Conservation (phyloP, 2,888 invertebrate genomes). For the Rosalia funebris region DNA sequence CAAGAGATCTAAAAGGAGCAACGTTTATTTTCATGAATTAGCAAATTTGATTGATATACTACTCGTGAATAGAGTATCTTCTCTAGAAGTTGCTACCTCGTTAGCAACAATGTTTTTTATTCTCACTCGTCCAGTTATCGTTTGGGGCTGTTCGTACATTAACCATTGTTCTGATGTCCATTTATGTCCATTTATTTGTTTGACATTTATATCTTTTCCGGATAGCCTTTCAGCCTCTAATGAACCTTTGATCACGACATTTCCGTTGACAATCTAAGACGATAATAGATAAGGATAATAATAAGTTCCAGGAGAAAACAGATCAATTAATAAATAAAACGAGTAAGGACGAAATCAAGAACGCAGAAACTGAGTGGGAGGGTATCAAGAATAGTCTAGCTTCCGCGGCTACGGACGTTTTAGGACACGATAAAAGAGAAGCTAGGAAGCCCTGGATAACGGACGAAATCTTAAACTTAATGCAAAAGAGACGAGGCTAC, state of each 20-base stretch:
- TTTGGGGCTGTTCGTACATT: slow-evolving; percentile 51
- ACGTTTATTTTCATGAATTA: not conserved
- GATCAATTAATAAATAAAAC: too few relatives aligned
- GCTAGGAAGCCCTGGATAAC: too few relatives aligned
- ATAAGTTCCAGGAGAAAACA: too few relatives aligned
- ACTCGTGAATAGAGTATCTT: slow-evolving; percentile 47
- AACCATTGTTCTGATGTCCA: slow-evolving; percentile 55
- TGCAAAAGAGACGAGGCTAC: too few relatives aligned
- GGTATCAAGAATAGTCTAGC: too few relatives aligned
- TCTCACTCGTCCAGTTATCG: slow-evolving; percentile 48
- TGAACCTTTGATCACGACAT: slow-evolving; percentile 43
- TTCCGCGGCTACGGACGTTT: too few relatives aligned
- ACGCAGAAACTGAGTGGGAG: too few relatives aligned
- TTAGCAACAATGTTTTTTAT: slow-evolving; percentile 40
- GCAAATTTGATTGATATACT: slow-evolving; percentile 15
- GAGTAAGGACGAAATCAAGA: too few relatives aligned
- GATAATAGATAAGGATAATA: not conserved
- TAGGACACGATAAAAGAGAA: too few relatives aligned
- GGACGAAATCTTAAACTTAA: too few relatives aligned
- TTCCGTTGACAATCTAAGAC: slow-evolving; percentile 48
- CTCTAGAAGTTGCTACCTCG: slow-evolving; percentile 39
- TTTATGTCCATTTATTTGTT: slow-evolving; percentile 46
- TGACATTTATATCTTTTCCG: slow-evolving; percentile 44
- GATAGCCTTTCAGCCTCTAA: slow-evolving; percentile 39
- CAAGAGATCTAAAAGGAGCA: slow-evolving; percentile 47